Conservation (phyloP, 2,888 invertebrate species). For the Drosophila multiciliata region DNA sequence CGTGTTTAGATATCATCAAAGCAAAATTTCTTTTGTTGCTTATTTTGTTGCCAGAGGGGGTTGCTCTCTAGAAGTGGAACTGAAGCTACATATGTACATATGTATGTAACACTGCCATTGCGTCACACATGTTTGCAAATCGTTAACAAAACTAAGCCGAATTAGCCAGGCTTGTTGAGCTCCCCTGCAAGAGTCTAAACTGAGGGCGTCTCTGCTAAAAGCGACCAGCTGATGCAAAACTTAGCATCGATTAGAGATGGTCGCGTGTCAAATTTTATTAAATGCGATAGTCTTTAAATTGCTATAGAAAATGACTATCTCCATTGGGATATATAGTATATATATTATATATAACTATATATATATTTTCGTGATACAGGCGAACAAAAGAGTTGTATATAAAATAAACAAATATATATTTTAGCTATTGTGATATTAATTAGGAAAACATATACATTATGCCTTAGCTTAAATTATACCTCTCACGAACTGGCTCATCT, state of each 20-base stretch:
- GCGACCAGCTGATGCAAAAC: constrained; percentile 49
- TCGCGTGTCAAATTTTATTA: background rate
- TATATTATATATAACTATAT: background rate
- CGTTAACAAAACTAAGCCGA: constrained; percentile 75
- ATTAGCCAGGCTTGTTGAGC: constrained; percentile 60
- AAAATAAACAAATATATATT: too few relatives aligned
- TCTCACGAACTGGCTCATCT: background rate
- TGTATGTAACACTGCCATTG: background rate
- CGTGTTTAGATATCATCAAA: constrained; percentile 62
- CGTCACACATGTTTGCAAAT: constrained; percentile 67
- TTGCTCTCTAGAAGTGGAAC: constrained; percentile 24
- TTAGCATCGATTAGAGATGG: constrained; percentile 2
- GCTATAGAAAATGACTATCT: background rate
- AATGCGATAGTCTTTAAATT: background rate
- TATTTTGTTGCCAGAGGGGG: constrained; percentile 24
- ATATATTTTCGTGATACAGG: background rate
- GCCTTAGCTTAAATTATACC: background rate
- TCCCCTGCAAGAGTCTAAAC: constrained; percentile 4
- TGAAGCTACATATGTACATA: constrained; percentile 4
- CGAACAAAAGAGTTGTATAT: background rate
- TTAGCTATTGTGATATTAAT: background rate
- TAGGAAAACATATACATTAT: background rate
- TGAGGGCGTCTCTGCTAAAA: constrained; percentile 10
- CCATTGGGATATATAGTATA: background rate
- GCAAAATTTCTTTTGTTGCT: constrained; percentile 45